Base-by-base conservation (phyloP, 2,888 invertebrate genomes). In the Anticlea derivata region DNA sequence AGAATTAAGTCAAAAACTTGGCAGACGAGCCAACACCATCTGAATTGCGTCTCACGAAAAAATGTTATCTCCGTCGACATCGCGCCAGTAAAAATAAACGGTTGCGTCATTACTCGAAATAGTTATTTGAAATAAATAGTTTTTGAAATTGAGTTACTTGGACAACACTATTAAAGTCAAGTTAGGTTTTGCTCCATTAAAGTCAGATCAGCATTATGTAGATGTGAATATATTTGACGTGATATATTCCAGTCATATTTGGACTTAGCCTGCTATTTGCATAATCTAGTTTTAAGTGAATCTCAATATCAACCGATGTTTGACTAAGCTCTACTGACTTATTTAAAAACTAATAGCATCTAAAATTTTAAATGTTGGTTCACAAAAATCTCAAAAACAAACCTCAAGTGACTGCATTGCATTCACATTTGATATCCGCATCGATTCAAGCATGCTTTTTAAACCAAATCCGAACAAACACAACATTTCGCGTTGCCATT, bases 81-180 rank as follows among this genome's bases (percentile, higher is more conserved):
- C 48, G 56, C 49, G 60, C 27, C 54, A 58, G 63, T 71, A 68
- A 73, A 73, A 71, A 68, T 66, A 69, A 73, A 68, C 61, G 66
- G 53, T 66, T 59, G 26, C 48, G 58, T 59, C 67, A 61, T 71
- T 65, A 65, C 60, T 58, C 59, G 57, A 60, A 69, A 58, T 54
- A 56, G 51, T 53, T 57, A 10, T 23, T 12, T 27, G 34, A 49
- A 51, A 53, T 37, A 55, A 43, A 40, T 38, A 45, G 53, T 38
- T 60, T 44, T 50, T 39, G 49, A 34, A 45, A 40, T 30, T 46
- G 41, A 46, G 45, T 39, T 20, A 39, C 27, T 39, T 47, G 3
- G 22, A 24, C 4, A 50, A 39, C 7, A 45, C 48, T 44, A 46
- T 56, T 50, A 50, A 47, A 27, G 7, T 5, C 34, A 10, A 34